phyloP scores from a whole-genome alignment of 2,113 vertebrate species.

The Toxostoma redivivum region DNA sequence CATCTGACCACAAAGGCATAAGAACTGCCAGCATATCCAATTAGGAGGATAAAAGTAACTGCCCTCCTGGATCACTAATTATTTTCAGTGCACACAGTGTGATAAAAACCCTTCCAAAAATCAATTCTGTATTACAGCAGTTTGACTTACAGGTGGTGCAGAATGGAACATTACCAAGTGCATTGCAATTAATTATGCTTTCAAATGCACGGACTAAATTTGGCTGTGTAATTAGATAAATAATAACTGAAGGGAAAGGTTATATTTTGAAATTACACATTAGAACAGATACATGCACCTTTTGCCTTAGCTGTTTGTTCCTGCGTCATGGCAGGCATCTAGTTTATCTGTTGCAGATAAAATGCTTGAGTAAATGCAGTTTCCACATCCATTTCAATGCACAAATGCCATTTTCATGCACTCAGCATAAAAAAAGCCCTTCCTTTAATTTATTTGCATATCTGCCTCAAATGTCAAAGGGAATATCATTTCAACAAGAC shows the following conservation, averaged over 20 bases:
- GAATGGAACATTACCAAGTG: slow-evolving; percentile 22
- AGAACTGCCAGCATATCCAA: slow-evolving; percentile 23
- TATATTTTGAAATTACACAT: slow-evolving; percentile 16
- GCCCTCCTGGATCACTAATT: slow-evolving; percentile 39
- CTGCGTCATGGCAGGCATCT: not conserved
- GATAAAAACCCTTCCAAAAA: slow-evolving; percentile 56
- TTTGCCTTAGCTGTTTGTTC: not conserved
- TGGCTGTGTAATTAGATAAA: slow-evolving; percentile 50
- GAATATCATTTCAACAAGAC: not conserved
- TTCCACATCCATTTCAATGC: not conserved
- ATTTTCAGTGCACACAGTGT: slow-evolving; percentile 6
- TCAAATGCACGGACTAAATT: slow-evolving; percentile 24
- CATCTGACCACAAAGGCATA: slow-evolving; percentile 8
- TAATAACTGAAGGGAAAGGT: slow-evolving; percentile 42
- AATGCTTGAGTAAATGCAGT: not conserved
- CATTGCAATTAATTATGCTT: slow-evolving; percentile 48
- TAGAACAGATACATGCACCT: not conserved
- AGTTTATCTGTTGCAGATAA: not conserved
- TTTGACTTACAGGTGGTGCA: slow-evolving; percentile 29
- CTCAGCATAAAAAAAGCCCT: not conserved
- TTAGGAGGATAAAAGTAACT: slow-evolving; percentile 51
- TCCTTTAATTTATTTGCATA: not conserved
- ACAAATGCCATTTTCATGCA: not conserved
- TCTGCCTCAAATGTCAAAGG: not conserved
- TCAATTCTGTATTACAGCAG: slow-evolving; percentile 36